phyloP scores from a whole-genome alignment of 2,797 vertebrate species.

The Decapterus maruadsi region DNA sequence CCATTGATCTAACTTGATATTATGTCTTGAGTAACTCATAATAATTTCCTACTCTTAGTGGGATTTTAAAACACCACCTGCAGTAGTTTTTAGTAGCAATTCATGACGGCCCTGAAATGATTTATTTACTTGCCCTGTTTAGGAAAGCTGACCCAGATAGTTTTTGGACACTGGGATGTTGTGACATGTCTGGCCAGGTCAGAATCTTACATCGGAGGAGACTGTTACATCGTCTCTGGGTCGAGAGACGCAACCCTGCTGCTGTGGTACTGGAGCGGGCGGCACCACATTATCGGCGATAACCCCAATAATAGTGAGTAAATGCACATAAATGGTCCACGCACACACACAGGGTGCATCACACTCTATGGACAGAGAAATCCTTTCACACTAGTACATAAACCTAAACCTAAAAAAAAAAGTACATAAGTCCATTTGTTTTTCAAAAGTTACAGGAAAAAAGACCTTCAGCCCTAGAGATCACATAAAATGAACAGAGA shows the following conservation, averaged over 20 bases:
- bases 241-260: slow-evolving; percentile 95
- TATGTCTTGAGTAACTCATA: not conserved
- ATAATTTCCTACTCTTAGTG: not conserved
- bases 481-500: slow-evolving; percentile 40
- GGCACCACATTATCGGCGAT: slow-evolving; percentile 98
- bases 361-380: not conserved
- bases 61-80: not conserved
- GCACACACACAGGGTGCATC: not conserved
- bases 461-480: slow-evolving; percentile 31
- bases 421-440: not conserved
- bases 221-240: slow-evolving; percentile 98
- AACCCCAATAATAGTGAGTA: slow-evolving; percentile 97
- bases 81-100: not conserved
- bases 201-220: slow-evolving; percentile 96
- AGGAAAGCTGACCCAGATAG: slow-evolving; percentile 98
- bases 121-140: slow-evolving; percentile 8
- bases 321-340: not conserved
- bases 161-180: slow-evolving; percentile 98
- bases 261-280: slow-evolving; percentile 98
- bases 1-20: not conserved
- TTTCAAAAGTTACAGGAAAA: slow-evolving; percentile 9
- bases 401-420: not conserved
- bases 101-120: slow-evolving; percentile 6
- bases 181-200: slow-evolving; percentile 96
- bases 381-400: not conserved